Evolutionary conservation across 1,140 invertebrate genomes (phyloP).

Genomic region (Odontomachus brunneus): DNA sequence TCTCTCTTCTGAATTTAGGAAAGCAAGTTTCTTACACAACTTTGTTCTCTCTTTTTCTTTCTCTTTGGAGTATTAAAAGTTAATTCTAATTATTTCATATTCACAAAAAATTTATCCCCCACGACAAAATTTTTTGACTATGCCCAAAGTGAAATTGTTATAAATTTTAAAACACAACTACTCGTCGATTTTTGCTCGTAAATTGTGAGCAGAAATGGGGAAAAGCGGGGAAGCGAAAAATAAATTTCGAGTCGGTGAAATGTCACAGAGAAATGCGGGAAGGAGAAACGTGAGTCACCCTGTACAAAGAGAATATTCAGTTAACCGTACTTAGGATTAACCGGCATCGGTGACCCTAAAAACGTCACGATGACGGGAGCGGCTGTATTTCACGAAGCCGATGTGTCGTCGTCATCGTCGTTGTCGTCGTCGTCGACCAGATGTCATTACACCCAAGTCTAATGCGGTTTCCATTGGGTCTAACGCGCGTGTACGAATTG

Average conservation of each 20-base stretch:
- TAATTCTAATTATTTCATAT: too few relatives aligned
- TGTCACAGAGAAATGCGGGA: not conserved
- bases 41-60: too few relatives aligned
- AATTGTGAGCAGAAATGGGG: too few relatives aligned
- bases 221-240: too few relatives aligned
- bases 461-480: conserved; percentile 59
- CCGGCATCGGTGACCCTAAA: conserved; percentile 27
- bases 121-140: too few relatives aligned
- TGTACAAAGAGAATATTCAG: conserved; percentile 23
- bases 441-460: conserved; percentile 66
- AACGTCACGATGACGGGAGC: not conserved
- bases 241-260: too few relatives aligned
- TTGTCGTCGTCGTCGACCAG: conserved; percentile 15
- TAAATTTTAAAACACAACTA: too few relatives aligned
- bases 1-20: not conserved
- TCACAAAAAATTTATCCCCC: too few relatives aligned
- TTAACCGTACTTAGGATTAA: conserved; percentile 34
- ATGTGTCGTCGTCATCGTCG: not conserved
- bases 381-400: conserved; percentile 4
- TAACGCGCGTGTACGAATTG: conserved; percentile 53
- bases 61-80: too few relatives aligned
- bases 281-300: conserved; percentile 8
- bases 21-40: not conserved
- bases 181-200: too few relatives aligned
- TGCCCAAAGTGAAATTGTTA: too few relatives aligned